Base-by-base conservation (phyloP, 1,140 invertebrate genomes). In the Luehdorfia chinensis region DNA sequence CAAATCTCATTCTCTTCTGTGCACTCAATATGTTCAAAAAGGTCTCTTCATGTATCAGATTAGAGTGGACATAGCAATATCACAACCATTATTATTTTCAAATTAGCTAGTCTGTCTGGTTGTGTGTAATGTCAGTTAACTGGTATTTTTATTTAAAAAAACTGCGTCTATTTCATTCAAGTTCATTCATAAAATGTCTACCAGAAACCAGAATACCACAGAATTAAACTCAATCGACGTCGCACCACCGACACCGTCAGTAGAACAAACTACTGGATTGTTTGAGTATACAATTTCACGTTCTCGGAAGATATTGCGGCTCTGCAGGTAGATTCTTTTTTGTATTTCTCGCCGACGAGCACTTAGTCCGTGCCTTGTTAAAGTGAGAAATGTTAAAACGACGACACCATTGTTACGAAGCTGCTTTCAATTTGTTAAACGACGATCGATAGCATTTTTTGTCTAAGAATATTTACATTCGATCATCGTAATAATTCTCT, bases 231-330 rank as follows among this genome's bases (percentile, higher is more conserved):
- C n/a, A n/a, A n/a, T n/a, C n/a, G n/a, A n/a, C 14, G 18, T 9
- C 18, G 18, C 18, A 12, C 2, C 19, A 12, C 28, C 39, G 25
- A 11, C 31, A 41, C 41, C 64, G 48, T 47, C 64, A 50, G 57
- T 56, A 64, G 59, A 73, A 67, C 64, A 72, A 72, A 68, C 71
- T 64, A 53, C 59, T 53, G 49, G 39, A 49, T 57, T 76, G 58
- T 79, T 76, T 77, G 67, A 65, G 62, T 75, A 77, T 62, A 79
- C 67, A 75, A 79, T 80, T 75, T 75, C 58, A 74, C 63, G 59
- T 80, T 80, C 76, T 61, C 25, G 47, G 76, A 80, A 77, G 59
- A 63, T 54, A 63, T 62, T 57, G 52, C 55, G 55, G 58, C 31
- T 55, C 12, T 27, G 39, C 76, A 80, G 76, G 76, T 80, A 76